Conservation (phyloP, 2,113 vertebrate genomes). For the Lepus europaeus region DNA sequence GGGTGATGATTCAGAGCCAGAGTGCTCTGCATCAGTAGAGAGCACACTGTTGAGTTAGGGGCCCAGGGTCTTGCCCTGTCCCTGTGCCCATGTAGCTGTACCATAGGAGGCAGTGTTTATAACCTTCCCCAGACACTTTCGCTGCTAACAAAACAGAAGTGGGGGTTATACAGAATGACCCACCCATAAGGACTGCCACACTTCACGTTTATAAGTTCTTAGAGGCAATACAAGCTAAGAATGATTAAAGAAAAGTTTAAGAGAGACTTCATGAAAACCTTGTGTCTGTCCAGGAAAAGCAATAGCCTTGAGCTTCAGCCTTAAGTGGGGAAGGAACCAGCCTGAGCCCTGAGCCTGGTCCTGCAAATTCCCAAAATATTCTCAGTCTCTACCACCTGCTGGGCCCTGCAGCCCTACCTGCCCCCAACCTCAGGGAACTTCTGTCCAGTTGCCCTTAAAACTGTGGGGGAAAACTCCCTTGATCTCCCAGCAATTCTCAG, state of each 20-base stretch:
- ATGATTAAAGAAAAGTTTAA: neutral
- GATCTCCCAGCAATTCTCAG: neutral
- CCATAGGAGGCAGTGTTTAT: neutral
- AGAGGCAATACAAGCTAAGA: neutral
- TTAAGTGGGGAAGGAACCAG: neutral
- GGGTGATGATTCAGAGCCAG: neutral
- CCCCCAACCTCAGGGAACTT: neutral
- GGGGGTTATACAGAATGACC: neutral
- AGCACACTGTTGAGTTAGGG: too few relatives aligned
- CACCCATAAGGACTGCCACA: neutral
- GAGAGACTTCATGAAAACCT: neutral
- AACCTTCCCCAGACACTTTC: neutral
- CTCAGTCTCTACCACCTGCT: neutral
- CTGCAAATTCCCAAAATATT: neutral
- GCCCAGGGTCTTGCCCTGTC: neutral
- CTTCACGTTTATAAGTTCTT: neutral
- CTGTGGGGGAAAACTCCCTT: neutral
- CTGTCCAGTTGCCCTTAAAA: neutral
- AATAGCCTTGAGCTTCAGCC: too few relatives aligned
- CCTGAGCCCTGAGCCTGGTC: accelerated
- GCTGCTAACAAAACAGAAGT: neutral
- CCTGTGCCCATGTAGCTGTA: neutral
- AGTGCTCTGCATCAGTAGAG: neutral
- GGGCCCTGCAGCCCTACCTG: neutral
- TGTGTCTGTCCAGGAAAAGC: neutral